These are phyloP conservation scores for Centruroides sculpturatus DNA, from an alignment of 1,140 invertebrate genomes.

Conservation along the genomic window DNA sequence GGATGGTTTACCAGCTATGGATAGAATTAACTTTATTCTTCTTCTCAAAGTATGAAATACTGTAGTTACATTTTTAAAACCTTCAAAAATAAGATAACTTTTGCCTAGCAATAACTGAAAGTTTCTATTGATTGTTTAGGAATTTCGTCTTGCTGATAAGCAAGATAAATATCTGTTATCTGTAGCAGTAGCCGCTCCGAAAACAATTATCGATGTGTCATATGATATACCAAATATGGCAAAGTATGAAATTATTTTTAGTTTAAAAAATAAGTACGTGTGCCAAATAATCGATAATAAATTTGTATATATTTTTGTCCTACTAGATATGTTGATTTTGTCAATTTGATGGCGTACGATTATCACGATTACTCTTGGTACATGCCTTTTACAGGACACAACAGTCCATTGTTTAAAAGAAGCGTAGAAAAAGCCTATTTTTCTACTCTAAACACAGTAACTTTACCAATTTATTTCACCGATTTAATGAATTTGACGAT, in stretches of 20 bases:
- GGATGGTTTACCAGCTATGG: slow-evolving; percentile 15
- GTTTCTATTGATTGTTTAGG: neutral
- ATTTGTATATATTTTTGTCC: slow-evolving; percentile 11
- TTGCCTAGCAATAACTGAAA: neutral
- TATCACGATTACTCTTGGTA: slow-evolving; percentile 59
- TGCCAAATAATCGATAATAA: too few relatives aligned
- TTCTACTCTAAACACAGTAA: slow-evolving; percentile 53
- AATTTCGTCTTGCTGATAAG: too few relatives aligned
- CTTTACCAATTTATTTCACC: neutral
- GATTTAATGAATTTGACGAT: neutral
- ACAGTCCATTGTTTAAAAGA: slow-evolving; percentile 52
- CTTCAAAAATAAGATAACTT: too few relatives aligned
- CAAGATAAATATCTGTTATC: slow-evolving; percentile 40
- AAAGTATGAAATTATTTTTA: slow-evolving; percentile 34
- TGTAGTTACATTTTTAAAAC: too few relatives aligned
- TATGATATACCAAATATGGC: slow-evolving; percentile 62
- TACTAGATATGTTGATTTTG: slow-evolving; percentile 56
- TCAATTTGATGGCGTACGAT: slow-evolving; percentile 81
- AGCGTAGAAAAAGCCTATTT: slow-evolving; percentile 46
- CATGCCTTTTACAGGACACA: slow-evolving; percentile 64
- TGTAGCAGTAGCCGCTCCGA: slow-evolving; percentile 56
- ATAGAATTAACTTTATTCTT: slow-evolving; percentile 14
- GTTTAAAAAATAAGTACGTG: too few relatives aligned
- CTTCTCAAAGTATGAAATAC: too few relatives aligned
- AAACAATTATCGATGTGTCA: slow-evolving; percentile 50